A percentile compares a stretch with the other conserved stretches of the same genome.
Evolutionary conservation across 2,797 vertebrate species (phyloP).

Genomic region (Sitta carolinensis): DNA sequence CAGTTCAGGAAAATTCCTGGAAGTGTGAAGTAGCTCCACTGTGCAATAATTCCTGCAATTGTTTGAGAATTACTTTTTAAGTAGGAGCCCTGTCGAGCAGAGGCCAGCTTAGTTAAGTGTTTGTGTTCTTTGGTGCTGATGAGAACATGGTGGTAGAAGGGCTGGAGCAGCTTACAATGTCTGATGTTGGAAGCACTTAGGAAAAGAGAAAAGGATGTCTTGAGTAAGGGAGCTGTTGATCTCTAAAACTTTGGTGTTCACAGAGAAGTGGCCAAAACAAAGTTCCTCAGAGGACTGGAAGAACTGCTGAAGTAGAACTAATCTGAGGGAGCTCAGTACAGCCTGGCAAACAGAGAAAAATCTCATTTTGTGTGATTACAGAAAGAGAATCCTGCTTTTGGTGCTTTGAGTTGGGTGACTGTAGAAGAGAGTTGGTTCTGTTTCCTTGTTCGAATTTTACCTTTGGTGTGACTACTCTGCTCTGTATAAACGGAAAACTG

Average conservation of each 20-base stretch:
- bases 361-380: not conserved
- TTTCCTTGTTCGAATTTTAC: not conserved
- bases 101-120: fast-evolving
- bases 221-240: not conserved
- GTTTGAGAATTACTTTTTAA: not conserved
- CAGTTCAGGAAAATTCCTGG: not conserved
- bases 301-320: not conserved
- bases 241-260: not conserved
- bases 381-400: not conserved
- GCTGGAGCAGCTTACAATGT: not conserved
- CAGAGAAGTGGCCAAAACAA: not conserved
- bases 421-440: not conserved
- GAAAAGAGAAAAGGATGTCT: not conserved
- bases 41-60: not conserved
- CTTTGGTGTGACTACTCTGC: not conserved
- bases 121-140: not conserved
- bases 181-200: not conserved
- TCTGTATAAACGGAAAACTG: not conserved
- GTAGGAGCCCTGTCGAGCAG: not conserved
- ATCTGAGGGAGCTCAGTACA: not conserved
- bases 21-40: not conserved
- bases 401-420: not conserved
- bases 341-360: not conserved
- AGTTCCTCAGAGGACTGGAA: not conserved
- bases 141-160: not conserved